phyloP scores from a whole-genome alignment of 2,888 invertebrate species.

The Agrochola circellaris region DNA sequence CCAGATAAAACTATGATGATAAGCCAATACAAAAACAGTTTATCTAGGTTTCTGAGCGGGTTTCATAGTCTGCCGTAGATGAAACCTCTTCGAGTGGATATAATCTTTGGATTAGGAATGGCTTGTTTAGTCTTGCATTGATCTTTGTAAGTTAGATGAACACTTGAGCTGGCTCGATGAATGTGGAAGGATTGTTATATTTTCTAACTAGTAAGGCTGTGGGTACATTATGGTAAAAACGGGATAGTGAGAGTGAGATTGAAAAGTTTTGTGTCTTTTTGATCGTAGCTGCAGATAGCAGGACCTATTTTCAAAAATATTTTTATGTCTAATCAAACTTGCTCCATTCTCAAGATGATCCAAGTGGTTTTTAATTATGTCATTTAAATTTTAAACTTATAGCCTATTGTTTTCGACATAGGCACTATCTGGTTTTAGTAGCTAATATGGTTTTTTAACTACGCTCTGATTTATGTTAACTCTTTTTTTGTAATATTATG shows the following conservation, averaged over 20 bases:
- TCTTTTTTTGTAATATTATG: no score
- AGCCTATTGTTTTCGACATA: no score
- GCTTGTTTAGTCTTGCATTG: conserved; percentile 37
- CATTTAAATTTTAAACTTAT: no score
- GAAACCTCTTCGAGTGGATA: conserved; percentile 38
- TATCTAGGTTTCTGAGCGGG: conserved; percentile 26
- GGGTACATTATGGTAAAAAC: background rate
- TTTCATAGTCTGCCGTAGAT: conserved; percentile 28
- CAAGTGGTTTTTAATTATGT: no score
- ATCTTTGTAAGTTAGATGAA: conserved; percentile 33
- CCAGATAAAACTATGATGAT: conserved; percentile 51
- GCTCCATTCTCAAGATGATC: no score
- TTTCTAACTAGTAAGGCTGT: background rate
- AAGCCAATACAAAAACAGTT: conserved; percentile 54
- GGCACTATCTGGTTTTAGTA: no score
- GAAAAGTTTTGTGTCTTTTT: no score
- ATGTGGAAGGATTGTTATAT: conserved; percentile 23
- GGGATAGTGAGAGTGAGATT: fast-evolving
- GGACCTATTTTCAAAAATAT: no score
- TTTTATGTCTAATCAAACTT: no score
- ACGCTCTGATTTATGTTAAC: no score
- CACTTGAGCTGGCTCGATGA: conserved; percentile 7
- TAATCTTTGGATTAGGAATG: conserved; percentile 51
- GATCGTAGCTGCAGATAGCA: no score
- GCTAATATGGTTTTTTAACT: no score